A percentile compares a stretch with the other conserved stretches of the same genome.
phyloP scores from a whole-genome alignment of 2,888 invertebrate species.

The Scaptomyza flava region DNA sequence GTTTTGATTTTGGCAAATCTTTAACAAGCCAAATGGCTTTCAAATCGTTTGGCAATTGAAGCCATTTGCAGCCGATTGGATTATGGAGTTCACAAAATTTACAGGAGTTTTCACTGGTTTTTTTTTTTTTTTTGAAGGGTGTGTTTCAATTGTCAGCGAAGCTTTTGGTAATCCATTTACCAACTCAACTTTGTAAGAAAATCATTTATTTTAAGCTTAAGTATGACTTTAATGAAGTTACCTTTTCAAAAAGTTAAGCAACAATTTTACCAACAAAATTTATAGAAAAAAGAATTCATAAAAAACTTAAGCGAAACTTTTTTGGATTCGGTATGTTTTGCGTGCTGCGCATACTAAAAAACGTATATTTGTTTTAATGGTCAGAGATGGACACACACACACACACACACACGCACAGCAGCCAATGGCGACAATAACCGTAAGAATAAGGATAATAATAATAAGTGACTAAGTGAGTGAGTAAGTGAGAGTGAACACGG shows the following conservation, averaged over 20 bases:
- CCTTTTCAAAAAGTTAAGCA: neutral
- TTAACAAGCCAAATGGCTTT: slow-evolving; percentile 12
- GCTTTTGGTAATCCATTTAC: too few species aligned
- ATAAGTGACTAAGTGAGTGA: slow-evolving; percentile 71
- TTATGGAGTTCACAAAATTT: slow-evolving; percentile 1
- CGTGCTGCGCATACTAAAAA: slow-evolving; percentile 67
- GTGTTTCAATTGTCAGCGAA: neutral
- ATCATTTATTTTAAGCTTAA: too few species aligned
- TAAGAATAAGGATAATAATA: slow-evolving; percentile 66
- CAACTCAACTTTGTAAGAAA: too few species aligned
- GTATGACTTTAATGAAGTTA: too few species aligned
- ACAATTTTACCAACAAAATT: slow-evolving; percentile 3
- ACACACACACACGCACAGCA: slow-evolving; percentile 7
- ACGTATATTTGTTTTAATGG: slow-evolving; percentile 61
- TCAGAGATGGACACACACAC: slow-evolving; percentile 14
- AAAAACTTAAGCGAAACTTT: slow-evolving; percentile 47
- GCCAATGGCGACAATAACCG: slow-evolving; percentile 57
- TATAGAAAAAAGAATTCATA: slow-evolving; percentile 30
- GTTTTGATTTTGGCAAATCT: slow-evolving; percentile 45
- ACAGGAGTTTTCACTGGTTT: neutral
- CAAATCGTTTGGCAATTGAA: slow-evolving; percentile 16
- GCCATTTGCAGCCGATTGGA: slow-evolving; percentile 7
- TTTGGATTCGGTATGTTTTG: slow-evolving; percentile 27
- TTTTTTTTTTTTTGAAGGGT: neutral
- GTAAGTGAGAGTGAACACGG: slow-evolving; percentile 64